phyloP scores from a whole-genome alignment of 1,140 invertebrate species.

The Lordiphosa mommai region DNA sequence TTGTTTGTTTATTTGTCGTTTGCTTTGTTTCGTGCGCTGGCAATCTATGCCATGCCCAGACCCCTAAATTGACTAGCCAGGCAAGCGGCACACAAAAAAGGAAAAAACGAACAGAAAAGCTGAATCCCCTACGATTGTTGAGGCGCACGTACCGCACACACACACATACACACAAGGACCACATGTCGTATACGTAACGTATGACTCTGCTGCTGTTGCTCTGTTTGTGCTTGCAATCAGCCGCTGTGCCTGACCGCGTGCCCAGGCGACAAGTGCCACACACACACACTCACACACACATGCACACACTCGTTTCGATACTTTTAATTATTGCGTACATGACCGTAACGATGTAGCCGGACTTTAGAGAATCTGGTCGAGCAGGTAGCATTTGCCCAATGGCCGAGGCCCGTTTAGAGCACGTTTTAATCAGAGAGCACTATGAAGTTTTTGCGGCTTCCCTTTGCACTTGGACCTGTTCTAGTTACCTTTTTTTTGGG shows the following conservation, averaged over 20 bases:
- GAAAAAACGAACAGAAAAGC: constrained; percentile 6
- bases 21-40: constrained; percentile 73
- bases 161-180: constrained; percentile 23
- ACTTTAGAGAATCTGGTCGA: constrained; percentile 54
- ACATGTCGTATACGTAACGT: constrained; percentile 74
- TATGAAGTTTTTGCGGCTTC: constrained; percentile 18
- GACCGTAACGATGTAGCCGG: constrained; percentile 70
- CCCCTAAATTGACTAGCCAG: constrained; percentile 68
- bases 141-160: constrained; percentile 68
- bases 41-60: constrained; percentile 63
- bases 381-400: constrained; percentile 13
- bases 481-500: constrained; percentile 5
- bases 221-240: constrained; percentile 68
- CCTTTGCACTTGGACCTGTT: constrained; percentile 3
- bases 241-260: constrained; percentile 51
- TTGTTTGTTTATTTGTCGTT: constrained; percentile 74
- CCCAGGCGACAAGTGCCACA: constrained; percentile 63
- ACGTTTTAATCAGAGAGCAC: constrained; percentile 60
- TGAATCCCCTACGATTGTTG: constrained; percentile 65
- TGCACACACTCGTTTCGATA: constrained; percentile 61
- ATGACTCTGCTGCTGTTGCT: constrained; percentile 3
- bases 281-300: constrained; percentile 29
- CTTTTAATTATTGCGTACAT: constrained; percentile 78
- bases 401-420: constrained; percentile 48
- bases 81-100: constrained; percentile 28